A percentile compares a stretch with the other conserved stretches of the same genome.
Evolutionary conservation across 2,797 vertebrate genomes (phyloP).

Genomic region (Microctenopoma lineatum): DNA sequence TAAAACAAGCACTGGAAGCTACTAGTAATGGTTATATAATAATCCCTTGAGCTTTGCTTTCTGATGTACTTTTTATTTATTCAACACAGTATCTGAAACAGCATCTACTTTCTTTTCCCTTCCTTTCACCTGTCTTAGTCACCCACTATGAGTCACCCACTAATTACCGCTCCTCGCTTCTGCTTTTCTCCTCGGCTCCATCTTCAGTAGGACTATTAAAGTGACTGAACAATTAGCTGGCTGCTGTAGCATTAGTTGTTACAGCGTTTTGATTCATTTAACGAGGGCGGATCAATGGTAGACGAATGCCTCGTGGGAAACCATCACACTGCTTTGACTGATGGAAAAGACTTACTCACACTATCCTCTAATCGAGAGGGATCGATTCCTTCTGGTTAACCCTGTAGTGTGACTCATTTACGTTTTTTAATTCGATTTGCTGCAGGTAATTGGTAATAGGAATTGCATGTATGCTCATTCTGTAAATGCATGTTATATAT

Average conservation of each 20-base stretch:
- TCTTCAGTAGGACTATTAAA: slow-evolving; percentile 30
- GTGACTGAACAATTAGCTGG: slow-evolving; percentile 44
- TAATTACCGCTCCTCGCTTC: slow-evolving; percentile 42
- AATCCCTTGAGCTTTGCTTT: slow-evolving; percentile 20
- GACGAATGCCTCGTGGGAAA: slow-evolving; percentile 34
- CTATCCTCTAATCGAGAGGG: slow-evolving; percentile 24
- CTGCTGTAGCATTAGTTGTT: slow-evolving; percentile 23
- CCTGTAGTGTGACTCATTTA: slow-evolving; percentile 31
- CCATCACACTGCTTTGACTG: slow-evolving; percentile 42
- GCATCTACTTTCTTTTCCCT: slow-evolving; percentile 5
- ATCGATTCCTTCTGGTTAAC: slow-evolving; percentile 24
- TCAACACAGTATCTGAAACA: slow-evolving; percentile 12
- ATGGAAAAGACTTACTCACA: slow-evolving; percentile 41
- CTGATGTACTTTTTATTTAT: slow-evolving; percentile 13
- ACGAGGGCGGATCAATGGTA: slow-evolving; percentile 32
- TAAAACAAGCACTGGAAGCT: background rate
- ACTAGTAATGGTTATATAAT: slow-evolving; percentile 15
- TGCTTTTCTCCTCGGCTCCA: slow-evolving; percentile 2
- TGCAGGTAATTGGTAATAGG: slow-evolving; percentile 20
- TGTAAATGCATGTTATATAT: slow-evolving; percentile 24
- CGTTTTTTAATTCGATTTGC: slow-evolving; percentile 34
- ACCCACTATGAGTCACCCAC: slow-evolving; percentile 27
- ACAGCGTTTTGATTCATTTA: slow-evolving; percentile 35
- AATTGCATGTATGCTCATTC: background rate
- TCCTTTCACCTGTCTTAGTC: slow-evolving; percentile 31